These are phyloP conservation scores for Drosophila eohydei DNA, from an alignment of 2,888 invertebrate genomes.

Conservation along the genomic window DNA sequence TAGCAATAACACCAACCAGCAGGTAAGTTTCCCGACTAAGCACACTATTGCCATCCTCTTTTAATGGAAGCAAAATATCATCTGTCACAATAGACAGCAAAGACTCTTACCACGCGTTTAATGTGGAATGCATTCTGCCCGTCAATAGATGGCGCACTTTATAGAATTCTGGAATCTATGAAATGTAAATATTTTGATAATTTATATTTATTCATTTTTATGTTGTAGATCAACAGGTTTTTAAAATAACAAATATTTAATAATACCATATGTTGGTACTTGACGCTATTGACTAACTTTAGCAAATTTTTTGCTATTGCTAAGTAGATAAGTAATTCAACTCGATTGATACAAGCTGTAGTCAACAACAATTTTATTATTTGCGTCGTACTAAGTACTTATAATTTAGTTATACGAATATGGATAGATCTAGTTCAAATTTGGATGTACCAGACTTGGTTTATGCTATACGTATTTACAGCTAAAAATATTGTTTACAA, in stretches of 20 bases:
- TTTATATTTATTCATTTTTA: too few species aligned
- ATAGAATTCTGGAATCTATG: not conserved
- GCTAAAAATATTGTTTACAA: not conserved
- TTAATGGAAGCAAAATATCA: conserved; percentile 18
- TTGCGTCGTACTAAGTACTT: not conserved
- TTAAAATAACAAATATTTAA: too few species aligned
- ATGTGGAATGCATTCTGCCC: not conserved
- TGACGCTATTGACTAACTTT: too few species aligned
- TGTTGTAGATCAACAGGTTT: too few species aligned
- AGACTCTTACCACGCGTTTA: conserved; percentile 26
- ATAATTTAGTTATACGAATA: not conserved
- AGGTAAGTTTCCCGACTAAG: not conserved
- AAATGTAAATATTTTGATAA: too few species aligned
- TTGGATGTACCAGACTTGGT: too few species aligned
- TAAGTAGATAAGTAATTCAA: too few species aligned
- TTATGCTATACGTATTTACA: not conserved
- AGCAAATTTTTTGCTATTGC: too few species aligned
- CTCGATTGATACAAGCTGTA: not conserved
- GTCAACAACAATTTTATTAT: not conserved
- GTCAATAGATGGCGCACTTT: conserved; percentile 34
- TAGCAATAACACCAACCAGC: conserved; percentile 31
- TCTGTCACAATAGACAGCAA: fast-evolving
- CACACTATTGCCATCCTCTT: conserved; percentile 19
- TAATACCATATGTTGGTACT: too few species aligned
- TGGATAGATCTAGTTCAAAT: not conserved